Conservation (phyloP, 2,797 vertebrate species). For the Bovichtus diacanthus region DNA sequence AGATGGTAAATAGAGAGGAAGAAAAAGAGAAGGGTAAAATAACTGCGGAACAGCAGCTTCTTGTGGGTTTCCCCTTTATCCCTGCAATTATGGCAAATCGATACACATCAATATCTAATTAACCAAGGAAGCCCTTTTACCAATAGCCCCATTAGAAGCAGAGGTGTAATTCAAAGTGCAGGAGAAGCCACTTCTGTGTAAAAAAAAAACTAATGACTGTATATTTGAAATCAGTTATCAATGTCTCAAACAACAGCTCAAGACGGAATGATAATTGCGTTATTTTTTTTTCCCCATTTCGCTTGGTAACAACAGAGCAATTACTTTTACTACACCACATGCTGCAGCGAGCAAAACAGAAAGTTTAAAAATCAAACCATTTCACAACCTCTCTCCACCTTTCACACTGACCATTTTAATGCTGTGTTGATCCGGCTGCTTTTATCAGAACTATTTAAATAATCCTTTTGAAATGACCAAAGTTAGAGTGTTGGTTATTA, state of each 20-base stretch:
- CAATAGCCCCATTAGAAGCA: constrained; percentile 42
- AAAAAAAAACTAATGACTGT: constrained; percentile 35
- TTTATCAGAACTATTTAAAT: constrained; percentile 73
- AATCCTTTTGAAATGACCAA: constrained; percentile 66
- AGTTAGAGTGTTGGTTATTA: constrained; percentile 52
- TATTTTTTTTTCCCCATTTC: neutral
- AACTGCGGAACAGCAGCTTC: constrained; percentile 41
- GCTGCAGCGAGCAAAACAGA: constrained; percentile 15
- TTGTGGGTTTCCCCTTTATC: constrained; percentile 57
- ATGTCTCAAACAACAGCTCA: constrained; percentile 15
- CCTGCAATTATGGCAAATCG: constrained; percentile 66
- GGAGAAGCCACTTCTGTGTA: constrained; percentile 11
- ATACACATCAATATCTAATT: constrained; percentile 77
- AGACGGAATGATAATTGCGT: constrained; percentile 7
- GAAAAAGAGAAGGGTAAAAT: constrained; percentile 5
- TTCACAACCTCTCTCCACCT: constrained; percentile 6
- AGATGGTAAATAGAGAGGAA: constrained; percentile 5
- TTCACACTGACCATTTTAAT: constrained; percentile 54
- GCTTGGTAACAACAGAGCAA: neutral
- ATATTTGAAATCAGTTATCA: constrained; percentile 19
- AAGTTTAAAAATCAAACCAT: constrained; percentile 18
- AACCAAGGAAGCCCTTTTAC: constrained; percentile 59
- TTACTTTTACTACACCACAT: neutral
- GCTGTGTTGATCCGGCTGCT: constrained; percentile 56
- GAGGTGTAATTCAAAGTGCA: constrained; percentile 45